Base-by-base conservation (phyloP, 1,140 invertebrate species). In the Camponotus floridanus region DNA sequence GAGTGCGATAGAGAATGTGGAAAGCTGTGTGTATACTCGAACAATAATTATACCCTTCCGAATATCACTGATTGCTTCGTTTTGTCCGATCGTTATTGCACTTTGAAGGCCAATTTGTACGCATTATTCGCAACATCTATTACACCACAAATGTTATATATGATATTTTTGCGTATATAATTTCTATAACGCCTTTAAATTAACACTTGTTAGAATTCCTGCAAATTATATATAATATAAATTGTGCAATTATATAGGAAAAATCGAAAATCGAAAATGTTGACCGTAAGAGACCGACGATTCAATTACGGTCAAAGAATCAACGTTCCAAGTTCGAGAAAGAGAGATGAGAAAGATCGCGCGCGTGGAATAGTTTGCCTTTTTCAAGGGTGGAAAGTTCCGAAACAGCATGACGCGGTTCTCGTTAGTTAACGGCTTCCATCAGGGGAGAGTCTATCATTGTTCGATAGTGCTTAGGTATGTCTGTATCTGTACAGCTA, bases 371-470 rank as follows among this genome's bases (percentile, higher is more conserved):
- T 48, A 36, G 68, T 70, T 64, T 9, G 48, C 36, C 21, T 85
- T 85, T 78, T 62, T 51, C 76, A 78, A 86, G 76, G 45, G 74
- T 61, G 83, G 62, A 78, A 78, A 85, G 45, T 76, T 79, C 33
- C 74, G 74, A 85, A 67, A 67, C 45, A 78, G 83, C 81, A 42
- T 39, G 57, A 78, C 11, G 39, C 45, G 26, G 18, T 80, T 36
- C n/a, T 85, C 36, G 36, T 45, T 8, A n/a, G 13, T 42, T 78
- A 76, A 78, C 59, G 33, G 59, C 45, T 79, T 33, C 55, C 26
- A 18, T 80, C 76, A 39, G 3, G 33, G 61, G 74, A 59, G 74
- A 65, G 15, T 64, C 26, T 11, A 55, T 70, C 76, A 51, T 65
- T 39, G 39, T 42, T 76, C 62, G 39, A 73, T 73, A 71, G 51